Evolutionary conservation across 2,888 invertebrate genomes (phyloP), one percentile per base, ranked within the genome.

Genomic region (Clivina fossor): DNA sequence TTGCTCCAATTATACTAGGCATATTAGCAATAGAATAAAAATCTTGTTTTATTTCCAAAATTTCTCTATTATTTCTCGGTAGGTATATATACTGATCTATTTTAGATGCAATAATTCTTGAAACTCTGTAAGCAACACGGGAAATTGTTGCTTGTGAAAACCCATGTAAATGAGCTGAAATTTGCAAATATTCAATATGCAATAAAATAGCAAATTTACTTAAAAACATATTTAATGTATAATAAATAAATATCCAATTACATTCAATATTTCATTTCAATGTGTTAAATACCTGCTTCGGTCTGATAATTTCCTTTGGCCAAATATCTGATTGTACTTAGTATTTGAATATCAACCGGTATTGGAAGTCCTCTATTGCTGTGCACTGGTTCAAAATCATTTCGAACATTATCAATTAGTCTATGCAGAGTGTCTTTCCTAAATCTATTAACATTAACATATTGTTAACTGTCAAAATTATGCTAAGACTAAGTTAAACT

Each of bases 281-380:
- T n/a, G n/a, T n/a, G n/a, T n/a, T n/a, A n/a, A 38, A 7, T 38
- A 38, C 38, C 38, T 18, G 38, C 19, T 38, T 43, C 26, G 15
- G 22, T 43, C 26, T 43, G 43, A 9, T 43, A 43, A 24, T 43
- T 43, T n/a, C 43, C 26, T 24, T 43, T 43, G 15, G 43, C 43
- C 13, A 43, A 24, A 26, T 43, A 26, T 2, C 43, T 1, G 16
- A 43, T 24, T 43, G 43, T 43, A 26, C 26, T 26, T 15, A 43
- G 24, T 13, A 43, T 26, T 43, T 43, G 43, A 4, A 43, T 22
- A 11, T 43, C 43, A 2, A 15, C 13, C n/a, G 24, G 13, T 26
- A 43, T 15, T 11, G 43, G 26, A 5, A 8, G 15, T n/a, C 43
- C 43, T n/a, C 3, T 18, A 2, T 19, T 40, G 3, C 40, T 20